Evolutionary conservation across 1,140 invertebrate species (phyloP).

Genomic region (Gonatopus flavifemur): DNA sequence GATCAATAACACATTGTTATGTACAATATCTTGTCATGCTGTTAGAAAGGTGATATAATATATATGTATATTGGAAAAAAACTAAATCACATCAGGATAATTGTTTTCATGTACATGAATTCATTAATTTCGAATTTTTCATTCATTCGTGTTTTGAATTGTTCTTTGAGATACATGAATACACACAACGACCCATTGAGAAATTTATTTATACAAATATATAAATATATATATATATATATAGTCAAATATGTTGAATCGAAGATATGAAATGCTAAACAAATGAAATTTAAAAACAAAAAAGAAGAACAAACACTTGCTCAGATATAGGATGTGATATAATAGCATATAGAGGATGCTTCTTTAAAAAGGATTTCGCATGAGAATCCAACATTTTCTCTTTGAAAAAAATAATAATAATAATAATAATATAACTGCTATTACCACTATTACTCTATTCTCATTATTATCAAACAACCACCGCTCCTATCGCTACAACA

Average conservation of each 20-base stretch:
- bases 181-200: too few species aligned
- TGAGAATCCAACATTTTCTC: conserved; percentile 39
- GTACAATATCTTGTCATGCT: too few species aligned
- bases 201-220: conserved; percentile 13
- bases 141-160: too few species aligned
- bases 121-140: too few species aligned
- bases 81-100: too few species aligned
- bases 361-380: conserved; percentile 48
- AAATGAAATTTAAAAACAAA: conserved; percentile 18
- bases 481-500: too few species aligned
- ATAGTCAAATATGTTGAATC: conserved; percentile 10
- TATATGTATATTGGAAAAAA: too few species aligned
- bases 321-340: conserved; percentile 57
- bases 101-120: too few species aligned
- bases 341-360: conserved; percentile 50
- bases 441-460: too few species aligned
- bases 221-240: conserved; percentile 22
- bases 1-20: too few species aligned
- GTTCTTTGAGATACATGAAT: too few species aligned
- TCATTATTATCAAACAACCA: too few species aligned
- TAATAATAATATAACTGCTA: conserved; percentile 7
- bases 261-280: not conserved
- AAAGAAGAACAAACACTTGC: conserved; percentile 39
- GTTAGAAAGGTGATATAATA: conserved; percentile 42
- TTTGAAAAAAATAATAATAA: conserved; percentile 18